Conservation (phyloP, 2,888 invertebrate species). For the Conops quadrifasciatus region DNA sequence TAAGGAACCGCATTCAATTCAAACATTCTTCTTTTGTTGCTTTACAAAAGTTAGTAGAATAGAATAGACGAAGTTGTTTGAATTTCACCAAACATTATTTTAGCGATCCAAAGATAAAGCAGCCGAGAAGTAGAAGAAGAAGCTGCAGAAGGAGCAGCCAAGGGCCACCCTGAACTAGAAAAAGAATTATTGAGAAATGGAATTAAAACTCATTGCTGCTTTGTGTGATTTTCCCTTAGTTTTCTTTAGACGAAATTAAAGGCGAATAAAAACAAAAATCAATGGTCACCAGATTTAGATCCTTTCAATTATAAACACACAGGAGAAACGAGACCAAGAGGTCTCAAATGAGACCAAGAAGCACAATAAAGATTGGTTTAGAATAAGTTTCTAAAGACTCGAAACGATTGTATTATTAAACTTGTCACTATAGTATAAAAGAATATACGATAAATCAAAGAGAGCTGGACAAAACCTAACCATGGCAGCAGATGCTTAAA, state of each 20-base stretch:
- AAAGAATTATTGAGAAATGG: too few relatives aligned
- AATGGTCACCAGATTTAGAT: too few relatives aligned
- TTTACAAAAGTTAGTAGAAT: too few relatives aligned
- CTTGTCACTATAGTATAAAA: too few relatives aligned
- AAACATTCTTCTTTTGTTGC: slow-evolving; percentile 2
- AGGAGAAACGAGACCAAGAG: not conserved
- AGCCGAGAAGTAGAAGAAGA: not conserved
- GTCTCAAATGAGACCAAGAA: not conserved
- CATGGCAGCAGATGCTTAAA: too few relatives aligned
- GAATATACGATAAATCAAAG: too few relatives aligned
- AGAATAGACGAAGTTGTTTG: slow-evolving; percentile 14
- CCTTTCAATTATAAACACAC: not conserved
- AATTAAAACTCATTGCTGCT: slow-evolving; percentile 14
- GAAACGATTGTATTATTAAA: too few relatives aligned
- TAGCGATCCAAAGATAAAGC: not conserved
- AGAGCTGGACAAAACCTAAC: too few relatives aligned
- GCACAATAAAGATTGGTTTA: slow-evolving; percentile 4
- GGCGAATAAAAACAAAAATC: too few relatives aligned
- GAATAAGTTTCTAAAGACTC: not conserved
- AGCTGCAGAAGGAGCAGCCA: not conserved
- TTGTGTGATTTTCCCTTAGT: not conserved
- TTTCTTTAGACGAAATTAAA: too few relatives aligned
- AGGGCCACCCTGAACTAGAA: slow-evolving; percentile 11
- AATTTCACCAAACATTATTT: slow-evolving; percentile 3
- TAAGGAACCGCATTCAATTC: not conserved